Percentiles rank a stretch among this genome's conserved stretches.
phyloP scores from a whole-genome alignment of 2,797 vertebrate species.

The Parauchenoglanis punctatus region DNA sequence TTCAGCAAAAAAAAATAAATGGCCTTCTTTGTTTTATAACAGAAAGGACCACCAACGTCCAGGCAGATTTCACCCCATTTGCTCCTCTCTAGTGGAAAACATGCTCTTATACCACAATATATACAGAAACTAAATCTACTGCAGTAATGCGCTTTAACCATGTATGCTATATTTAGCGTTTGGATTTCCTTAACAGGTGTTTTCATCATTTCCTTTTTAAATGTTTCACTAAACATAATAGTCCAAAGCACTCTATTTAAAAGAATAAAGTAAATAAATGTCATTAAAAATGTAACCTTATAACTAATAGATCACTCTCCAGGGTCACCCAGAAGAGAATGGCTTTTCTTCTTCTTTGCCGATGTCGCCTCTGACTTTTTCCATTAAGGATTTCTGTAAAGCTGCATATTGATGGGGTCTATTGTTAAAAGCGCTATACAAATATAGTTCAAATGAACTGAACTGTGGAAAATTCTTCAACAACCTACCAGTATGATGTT shows the following conservation, averaged over 20 bases:
- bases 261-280: neutral
- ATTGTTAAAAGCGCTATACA: conserved; percentile 1
- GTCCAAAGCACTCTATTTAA: neutral
- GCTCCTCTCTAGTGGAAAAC: conserved; percentile 40
- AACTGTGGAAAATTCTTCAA: neutral
- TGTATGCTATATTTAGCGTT: neutral
- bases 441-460: neutral
- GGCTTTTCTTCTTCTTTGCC: neutral
- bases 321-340: neutral
- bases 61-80: conserved; percentile 39
- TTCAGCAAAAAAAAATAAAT: conserved; percentile 52
- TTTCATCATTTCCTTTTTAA: neutral
- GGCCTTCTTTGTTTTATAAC: conserved; percentile 67
- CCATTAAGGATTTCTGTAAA: conserved; percentile 11
- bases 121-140: neutral
- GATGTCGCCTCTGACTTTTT: neutral
- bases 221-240: neutral
- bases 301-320: neutral
- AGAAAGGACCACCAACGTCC: conserved; percentile 60
- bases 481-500: neutral
- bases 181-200: neutral
- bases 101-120: conserved; percentile 8
- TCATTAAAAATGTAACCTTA: neutral
- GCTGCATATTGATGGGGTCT: neutral
- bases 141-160: neutral